Base-by-base conservation (phyloP, 1,140 invertebrate species). In the Paraescarpia echinospica region DNA sequence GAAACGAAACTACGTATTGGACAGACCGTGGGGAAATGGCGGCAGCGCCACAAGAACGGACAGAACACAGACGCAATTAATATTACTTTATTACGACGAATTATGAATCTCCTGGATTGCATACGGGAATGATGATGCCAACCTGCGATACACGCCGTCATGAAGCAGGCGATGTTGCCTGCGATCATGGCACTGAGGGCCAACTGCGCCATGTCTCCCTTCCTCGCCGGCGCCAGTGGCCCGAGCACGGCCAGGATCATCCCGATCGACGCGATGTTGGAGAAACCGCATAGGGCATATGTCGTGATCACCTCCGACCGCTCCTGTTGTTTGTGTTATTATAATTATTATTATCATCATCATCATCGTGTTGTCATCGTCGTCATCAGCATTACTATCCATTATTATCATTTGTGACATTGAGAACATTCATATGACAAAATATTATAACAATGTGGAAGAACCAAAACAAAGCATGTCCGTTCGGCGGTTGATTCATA, bases 211-310 rank as follows among this genome's bases (percentile, higher is more conserved):
- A 77, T 14, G 9, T 91, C 48, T 5, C 31, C 90, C 51, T 91
- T 92, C 33, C 98, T 97, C 2, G 97, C 96, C 0, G 99, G 99
- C 0, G 98, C 97, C 96, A 99, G 96, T 1, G 97, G 97, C 0
- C 97, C 96, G 33, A 99, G 95, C 0, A 97, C 97, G 0, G 98
- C 98, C 12, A 99, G 97, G 95, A 98, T 97, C 89, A 99, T 98
- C 8, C 98, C 99, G 35, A 99, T 97, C 0, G 98, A 98, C 0
- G 97, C 97, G 5, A 99, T 97, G 97, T 99, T 99, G 0, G 99
- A 97, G 96, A 99, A 99, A 0, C 99, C 98, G 95, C 99, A 99
- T 9, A 99, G 97, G 0, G 99, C 98, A 95, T 98, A 99, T 0
- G 99, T 99, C 0, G 98, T 98, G 51, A 99, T 98, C 1, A 97